Evolutionary conservation across 2,797 vertebrate genomes (phyloP), one percentile per base, ranked within the genome.

Genomic region (Rhinatrema bivittatum): DNA sequence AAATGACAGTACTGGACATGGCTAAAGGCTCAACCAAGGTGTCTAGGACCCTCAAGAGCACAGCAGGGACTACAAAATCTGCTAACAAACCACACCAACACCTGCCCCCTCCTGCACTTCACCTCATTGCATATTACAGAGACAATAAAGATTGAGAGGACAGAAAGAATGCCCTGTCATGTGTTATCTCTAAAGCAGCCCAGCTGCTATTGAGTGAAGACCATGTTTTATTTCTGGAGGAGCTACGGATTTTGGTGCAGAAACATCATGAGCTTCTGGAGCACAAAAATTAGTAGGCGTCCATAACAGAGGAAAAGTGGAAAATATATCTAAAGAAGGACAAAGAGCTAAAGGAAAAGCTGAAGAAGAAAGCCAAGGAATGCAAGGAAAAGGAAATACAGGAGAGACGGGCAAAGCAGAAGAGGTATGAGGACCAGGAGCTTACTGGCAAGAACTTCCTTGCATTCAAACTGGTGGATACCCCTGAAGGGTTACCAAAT

Each of bases 401-500:
- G 25, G 79, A 90, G 50, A 86, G 84, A 15, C 74, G 89, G 3
- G 94, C 94, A 50, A 91, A 90, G 27, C 92, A 90, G 3, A 90
- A 87, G 16, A 72, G 94, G 29, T 97, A 77, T 0, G 96, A 98
- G 62, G 96, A 99, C 79, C 92, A 94, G 48, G 94, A 93, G 40
- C 78, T 99, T 3, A 50, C 75, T 22, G 83, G 91, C 35, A 89
- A 82, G 46, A 55, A 19, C 9, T 50, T 99, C 42, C 95, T 96
- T 1, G 8, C 70, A 0, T 96, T 97, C 61, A 87, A 84, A 35
- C 78, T 98, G 12, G 91, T 96, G 14, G 96, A 98, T 70, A 98
- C 91, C 51, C 96, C 95, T 0, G 95, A 98, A 50, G 93, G 95
- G 1, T 62, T 99, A 54, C 96, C 96, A 36, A 99, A 99, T 37